phyloP scores from a whole-genome alignment of 2,797 vertebrate species.

The Parambassis ranga region DNA sequence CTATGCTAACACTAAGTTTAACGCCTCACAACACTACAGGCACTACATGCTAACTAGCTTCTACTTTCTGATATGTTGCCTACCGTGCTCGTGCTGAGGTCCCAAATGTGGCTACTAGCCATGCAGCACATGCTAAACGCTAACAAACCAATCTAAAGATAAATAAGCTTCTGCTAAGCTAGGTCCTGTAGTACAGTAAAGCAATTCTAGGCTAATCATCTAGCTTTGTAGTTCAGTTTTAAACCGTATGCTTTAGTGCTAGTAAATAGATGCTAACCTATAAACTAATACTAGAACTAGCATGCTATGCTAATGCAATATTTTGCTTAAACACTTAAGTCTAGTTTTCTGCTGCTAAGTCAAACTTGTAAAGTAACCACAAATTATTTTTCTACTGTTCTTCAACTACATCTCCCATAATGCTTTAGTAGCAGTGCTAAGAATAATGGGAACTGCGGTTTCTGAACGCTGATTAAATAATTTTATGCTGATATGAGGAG shows the following conservation, averaged over 20 bases:
- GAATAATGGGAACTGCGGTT: not conserved
- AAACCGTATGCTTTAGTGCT: not conserved
- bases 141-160: slow-evolving; percentile 8
- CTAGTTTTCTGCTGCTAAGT: not conserved
- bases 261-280: slow-evolving; percentile 11
- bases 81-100: not conserved
- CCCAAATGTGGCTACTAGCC: slow-evolving; percentile 2
- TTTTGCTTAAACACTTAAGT: slow-evolving; percentile 1
- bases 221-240: slow-evolving; percentile 13
- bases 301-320: slow-evolving; percentile 22
- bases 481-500: not conserved
- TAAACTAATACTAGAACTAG: slow-evolving; percentile 11
- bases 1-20: too few species aligned
- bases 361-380: not conserved
- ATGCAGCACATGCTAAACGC: slow-evolving; percentile 15
- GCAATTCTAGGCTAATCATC: slow-evolving; percentile 1
- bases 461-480: not conserved
- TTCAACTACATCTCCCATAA: not conserved
- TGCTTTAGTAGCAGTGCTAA: not conserved
- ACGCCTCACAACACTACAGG: too few species aligned
- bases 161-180: slow-evolving; percentile 7
- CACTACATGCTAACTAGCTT: not conserved
- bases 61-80: not conserved
- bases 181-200: not conserved
- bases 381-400: not conserved